Evolutionary conservation across 2,113 vertebrate genomes (phyloP), one percentile per base, ranked within the genome.

Genomic region (Monarcha castaneiventris): DNA sequence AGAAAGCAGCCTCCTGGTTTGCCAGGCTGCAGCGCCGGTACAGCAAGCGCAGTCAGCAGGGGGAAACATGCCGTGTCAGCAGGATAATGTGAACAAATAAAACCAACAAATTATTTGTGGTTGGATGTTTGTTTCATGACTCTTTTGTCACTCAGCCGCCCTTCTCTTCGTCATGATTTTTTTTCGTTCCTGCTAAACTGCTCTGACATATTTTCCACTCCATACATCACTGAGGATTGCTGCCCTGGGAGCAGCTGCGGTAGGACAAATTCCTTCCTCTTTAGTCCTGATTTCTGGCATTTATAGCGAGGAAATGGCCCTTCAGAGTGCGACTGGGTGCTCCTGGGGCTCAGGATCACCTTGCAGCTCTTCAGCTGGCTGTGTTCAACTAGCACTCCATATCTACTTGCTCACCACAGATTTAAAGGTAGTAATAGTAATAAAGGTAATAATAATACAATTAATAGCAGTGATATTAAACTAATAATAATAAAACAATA

Each of bases 41-140:
- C 0, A 1, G 68, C 54, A 7, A 76, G 77, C 9, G 0, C 44
- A 81, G 80, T 49, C 87, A 73, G 84, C 29, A 6, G 43, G 46
- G 52, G 10, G 69, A 82, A 95, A 39, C 32, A 23, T 61, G 87
- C 86, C 33, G 0, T 82, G 94, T 97, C 95, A 96, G 85, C 82
- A 82, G 90, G 54, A 19, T 48, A 61, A 80, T 22, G 32, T 7
- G 91, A 56, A 75, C 86, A 94, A 91, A 88, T 88, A 64, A 96
- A 94, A 67, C 90, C 76, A 89, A 74, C 75, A 76, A 55, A 77
- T 94, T 93, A 80, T 96, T 93, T 94, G 95, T 95, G 97, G 91
- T 73, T 96, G 89, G 89, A 96, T 96, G 52, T 87, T 96, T 97
- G 74, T 71, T 95, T 96, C 94, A 84, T 94, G 87, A 96, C 87